Conservation (phyloP, 2,888 invertebrate species). For the Ligdia adustata region DNA sequence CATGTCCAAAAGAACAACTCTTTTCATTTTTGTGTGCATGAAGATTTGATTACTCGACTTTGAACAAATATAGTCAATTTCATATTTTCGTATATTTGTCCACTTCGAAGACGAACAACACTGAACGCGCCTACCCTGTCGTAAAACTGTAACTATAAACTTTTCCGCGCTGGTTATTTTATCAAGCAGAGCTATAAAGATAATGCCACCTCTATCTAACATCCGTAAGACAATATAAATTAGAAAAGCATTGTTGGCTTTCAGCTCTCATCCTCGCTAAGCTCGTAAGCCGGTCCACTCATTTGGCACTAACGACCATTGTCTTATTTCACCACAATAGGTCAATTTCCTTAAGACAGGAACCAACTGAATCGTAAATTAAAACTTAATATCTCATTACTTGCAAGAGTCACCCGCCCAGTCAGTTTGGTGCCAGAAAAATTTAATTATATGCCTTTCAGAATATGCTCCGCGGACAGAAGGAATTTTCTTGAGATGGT, state of each 20-base stretch:
- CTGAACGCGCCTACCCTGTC: too few relatives aligned
- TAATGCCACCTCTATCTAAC: constrained; percentile 56
- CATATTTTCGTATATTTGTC: too few relatives aligned
- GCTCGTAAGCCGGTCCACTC: constrained; percentile 68
- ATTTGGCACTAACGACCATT: constrained; percentile 75
- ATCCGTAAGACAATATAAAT: constrained; percentile 71
- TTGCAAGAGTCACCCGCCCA: constrained; percentile 71
- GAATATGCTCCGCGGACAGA: constrained; percentile 33
- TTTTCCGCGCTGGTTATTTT: constrained; percentile 1
- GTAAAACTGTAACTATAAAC: constrained; percentile 15
- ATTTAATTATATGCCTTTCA: constrained; percentile 48
- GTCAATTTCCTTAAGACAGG: constrained; percentile 78
- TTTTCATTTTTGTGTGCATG: too few relatives aligned
- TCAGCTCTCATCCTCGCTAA: constrained; percentile 30
- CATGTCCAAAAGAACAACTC: too few relatives aligned
- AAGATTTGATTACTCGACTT: too few relatives aligned
- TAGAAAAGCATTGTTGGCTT: constrained; percentile 72
- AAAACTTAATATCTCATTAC: constrained; percentile 80
- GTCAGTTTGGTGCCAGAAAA: constrained; percentile 63
- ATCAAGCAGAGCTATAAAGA: constrained; percentile 32
- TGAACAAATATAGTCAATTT: too few relatives aligned
- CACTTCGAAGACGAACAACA: too few relatives aligned
- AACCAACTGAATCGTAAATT: constrained; percentile 77
- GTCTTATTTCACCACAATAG: constrained; percentile 80
- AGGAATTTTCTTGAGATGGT: constrained; percentile 4